Base-by-base conservation (phyloP, 2,113 vertebrate species). In the Poeciliopsis prolifica region DNA sequence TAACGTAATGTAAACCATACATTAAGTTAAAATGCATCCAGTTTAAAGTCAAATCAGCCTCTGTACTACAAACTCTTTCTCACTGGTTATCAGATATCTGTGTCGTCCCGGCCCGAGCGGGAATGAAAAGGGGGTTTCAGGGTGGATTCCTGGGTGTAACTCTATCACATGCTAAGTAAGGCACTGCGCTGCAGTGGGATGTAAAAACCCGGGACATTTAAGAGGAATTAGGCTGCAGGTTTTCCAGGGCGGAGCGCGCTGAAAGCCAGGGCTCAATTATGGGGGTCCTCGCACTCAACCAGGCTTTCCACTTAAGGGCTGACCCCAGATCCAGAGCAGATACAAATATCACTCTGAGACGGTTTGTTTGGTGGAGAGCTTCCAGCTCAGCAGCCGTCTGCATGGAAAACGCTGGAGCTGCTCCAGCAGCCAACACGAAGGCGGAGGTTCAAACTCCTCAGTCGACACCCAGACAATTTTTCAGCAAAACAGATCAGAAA, bases 121-220 rank as follows among this genome's bases (percentile, higher is more conserved):
- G 87, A 89, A 92, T 93, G 91, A 95, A 93, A 93, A 88, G 88
- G 82, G 86, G 92, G 91, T 91, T 92, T 94, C 92, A 93, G 81
- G 68, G 83, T 63, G 86, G 86, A 93, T 93, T 94, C 93, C 89
- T 93, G 24, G 65, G 75, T 87, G 94, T 92, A 95, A 95, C 91
- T 85, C 89, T 79, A 95, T 91, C 84, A 82, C 87, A 87, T 82
- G 84, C 81, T 93, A 93, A 95, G 93, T 92, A 89, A 94, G 87
- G 86, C 84, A 44, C 81, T 0, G 73, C 67, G 75, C 80, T 77
- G 84, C 86, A 71, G 79, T 79, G 86, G 85, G 89, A 93, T 91
- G 92, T 89, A 85, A 92, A 82, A 90, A 87, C 74, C 91, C 78
- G 77, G 87, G 92, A 93, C 92, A 93, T 92, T 94, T 92, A 91